Evolutionary conservation across 2,797 vertebrate genomes (phyloP), one percentile per base, ranked within the genome.

Genomic region (Denticeps clupeoides): DNA sequence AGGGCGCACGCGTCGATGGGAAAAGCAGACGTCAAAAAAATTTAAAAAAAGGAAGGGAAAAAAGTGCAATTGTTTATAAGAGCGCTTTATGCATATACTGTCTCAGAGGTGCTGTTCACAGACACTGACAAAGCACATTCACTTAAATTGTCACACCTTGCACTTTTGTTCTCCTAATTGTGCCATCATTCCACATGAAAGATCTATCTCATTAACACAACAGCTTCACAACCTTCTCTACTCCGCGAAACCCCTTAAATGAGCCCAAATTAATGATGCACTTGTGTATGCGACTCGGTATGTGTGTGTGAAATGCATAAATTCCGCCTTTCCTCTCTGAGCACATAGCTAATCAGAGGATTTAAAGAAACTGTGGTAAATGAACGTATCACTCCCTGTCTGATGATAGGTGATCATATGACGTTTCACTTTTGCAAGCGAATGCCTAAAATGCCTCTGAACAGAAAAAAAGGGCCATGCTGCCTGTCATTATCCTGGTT

Each of bases 141-240:
- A 46, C 77, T 84, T 81, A 81, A 84, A 84, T 85, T 81, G 82
- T 84, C 82, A 83, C 81, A 84, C 81, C 80, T 86, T 84, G 82
- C 81, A 85, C 78, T 85, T 86, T 84, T 84, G 78, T 83, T 83
- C 83, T 75, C 74, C 78, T 86, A 83, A 86, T 85, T 83, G 78
- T 81, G 75, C 75, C 71, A 81, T 83, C 81, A 83, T 82, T 84
- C 79, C 67, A 73, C 63, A 76, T 82, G 82, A 84, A 81, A 76
- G 77, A 84, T 86, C 77, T 68, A 58, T 71, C 80, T 85, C 82
- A 83, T 86, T 85, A 86, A 77, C 78, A 81, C 78, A 70, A 72
- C 79, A 71, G 77, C 80, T 79, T 81, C 68, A 65, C 78, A 78
- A 82, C 81, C 78, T 79, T 73, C 77, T 68, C 71, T 73, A 64